These are phyloP conservation scores for Anomalospiza imberbis DNA, from an alignment of 2,797 vertebrate species.

Conservation along the genomic window DNA sequence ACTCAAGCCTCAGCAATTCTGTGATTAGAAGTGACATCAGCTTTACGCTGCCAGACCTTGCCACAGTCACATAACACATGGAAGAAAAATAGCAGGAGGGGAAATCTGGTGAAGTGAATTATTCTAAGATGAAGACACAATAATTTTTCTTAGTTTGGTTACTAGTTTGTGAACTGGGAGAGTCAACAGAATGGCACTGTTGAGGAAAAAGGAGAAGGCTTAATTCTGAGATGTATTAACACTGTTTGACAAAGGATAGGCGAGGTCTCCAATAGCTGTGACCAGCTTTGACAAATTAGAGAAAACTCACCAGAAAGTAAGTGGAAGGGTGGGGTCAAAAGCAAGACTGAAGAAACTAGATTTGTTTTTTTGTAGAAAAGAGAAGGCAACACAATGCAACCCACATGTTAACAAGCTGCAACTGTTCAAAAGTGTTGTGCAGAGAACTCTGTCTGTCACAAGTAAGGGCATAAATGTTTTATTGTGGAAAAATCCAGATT, in stretches of 20 bases:
- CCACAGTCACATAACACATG: neutral
- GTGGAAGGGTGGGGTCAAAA: neutral
- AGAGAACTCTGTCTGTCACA: neutral
- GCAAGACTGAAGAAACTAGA: neutral
- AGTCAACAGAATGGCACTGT: neutral
- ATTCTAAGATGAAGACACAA: neutral
- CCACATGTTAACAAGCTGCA: neutral
- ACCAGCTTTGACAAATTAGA: neutral
- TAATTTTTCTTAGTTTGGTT: neutral
- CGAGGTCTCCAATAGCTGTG: neutral
- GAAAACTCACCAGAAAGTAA: neutral
- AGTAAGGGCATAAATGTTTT: neutral
- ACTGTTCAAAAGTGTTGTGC: neutral
- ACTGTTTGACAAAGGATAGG: neutral
- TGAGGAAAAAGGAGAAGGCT: neutral
- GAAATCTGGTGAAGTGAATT: neutral
- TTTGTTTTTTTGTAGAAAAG: neutral
- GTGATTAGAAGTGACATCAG: neutral
- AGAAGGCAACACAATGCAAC: neutral
- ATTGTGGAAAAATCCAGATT: neutral
- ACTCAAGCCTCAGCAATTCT: neutral
- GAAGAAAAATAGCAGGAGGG: neutral
- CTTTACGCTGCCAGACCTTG: neutral
- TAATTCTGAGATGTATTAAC: neutral
- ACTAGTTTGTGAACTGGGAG: neutral